These are phyloP conservation scores for Dynastes maya DNA, from an alignment of 2,888 invertebrate genomes.

Conservation along the genomic window DNA sequence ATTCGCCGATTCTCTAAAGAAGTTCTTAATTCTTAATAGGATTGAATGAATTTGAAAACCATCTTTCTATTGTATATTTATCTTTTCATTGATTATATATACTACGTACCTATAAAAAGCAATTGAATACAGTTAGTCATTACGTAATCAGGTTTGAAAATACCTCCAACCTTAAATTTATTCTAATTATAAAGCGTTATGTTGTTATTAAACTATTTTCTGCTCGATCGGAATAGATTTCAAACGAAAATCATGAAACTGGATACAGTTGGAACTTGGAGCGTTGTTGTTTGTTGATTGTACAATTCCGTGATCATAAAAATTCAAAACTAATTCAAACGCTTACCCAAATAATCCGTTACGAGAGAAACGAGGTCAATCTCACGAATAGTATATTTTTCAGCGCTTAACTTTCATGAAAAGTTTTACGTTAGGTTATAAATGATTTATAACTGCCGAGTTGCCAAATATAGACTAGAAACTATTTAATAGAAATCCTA, in stretches of 20 bases:
- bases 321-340: neutral
- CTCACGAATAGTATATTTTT: neutral
- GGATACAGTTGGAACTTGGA: neutral
- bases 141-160: neutral
- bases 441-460: neutral
- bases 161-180: neutral
- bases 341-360: neutral
- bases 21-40: too few species aligned
- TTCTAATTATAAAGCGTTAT: too few species aligned
- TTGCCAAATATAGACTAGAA: too few species aligned
- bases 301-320: constrained; percentile 1
- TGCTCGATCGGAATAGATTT: neutral
- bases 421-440: neutral
- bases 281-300: constrained; percentile 1
- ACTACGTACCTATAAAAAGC: too few species aligned
- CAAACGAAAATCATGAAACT: constrained; percentile 1
- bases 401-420: neutral
- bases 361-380: neutral
- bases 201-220: neutral
- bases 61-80: too few species aligned
- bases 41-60: too few species aligned
- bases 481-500: too few species aligned
- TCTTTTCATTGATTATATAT: too few species aligned
- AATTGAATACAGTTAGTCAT: too few species aligned
- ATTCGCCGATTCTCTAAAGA: too few species aligned